Evolutionary conservation across 2,113 vertebrate species (phyloP).

Genomic region (Guaruba guarouba): DNA sequence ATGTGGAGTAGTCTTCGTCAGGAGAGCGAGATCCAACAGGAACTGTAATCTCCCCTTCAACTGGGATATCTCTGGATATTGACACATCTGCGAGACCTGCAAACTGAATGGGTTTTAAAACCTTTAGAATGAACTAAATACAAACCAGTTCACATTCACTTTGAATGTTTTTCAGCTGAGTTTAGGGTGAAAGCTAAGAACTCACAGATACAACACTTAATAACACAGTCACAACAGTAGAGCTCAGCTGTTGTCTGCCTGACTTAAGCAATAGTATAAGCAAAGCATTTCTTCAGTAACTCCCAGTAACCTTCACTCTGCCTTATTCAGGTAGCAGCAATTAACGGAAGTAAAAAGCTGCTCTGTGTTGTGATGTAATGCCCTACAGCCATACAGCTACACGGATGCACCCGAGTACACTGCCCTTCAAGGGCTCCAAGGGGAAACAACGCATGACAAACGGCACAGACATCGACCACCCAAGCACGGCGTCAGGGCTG

Average conservation of each 20-base stretch:
- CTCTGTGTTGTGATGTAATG: accelerated
- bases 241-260: accelerated
- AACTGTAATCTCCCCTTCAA: constrained; percentile 93
- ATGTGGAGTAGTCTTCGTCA: constrained; percentile 87
- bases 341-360: accelerated
- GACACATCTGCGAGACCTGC: constrained; percentile 90
- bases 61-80: constrained; percentile 86
- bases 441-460: neutral
- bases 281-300: too few species aligned
- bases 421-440: accelerated
- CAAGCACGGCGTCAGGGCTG: neutral
- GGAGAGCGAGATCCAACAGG: constrained; percentile 74
- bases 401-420: accelerated
- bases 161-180: neutral
- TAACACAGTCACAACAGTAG: accelerated
- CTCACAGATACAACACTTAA: accelerated
- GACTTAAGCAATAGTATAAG: accelerated
- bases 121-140: neutral
- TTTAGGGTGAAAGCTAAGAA: neutral
- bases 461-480: accelerated
- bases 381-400: neutral
- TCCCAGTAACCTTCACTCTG: neutral
- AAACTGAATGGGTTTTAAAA: constrained; percentile 68
- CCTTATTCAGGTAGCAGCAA: accelerated
- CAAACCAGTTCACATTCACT: neutral